A percentile compares a stretch with the other conserved stretches of the same genome.
phyloP scores from a whole-genome alignment of 2,113 vertebrate genomes.

The Candoia aspera region DNA sequence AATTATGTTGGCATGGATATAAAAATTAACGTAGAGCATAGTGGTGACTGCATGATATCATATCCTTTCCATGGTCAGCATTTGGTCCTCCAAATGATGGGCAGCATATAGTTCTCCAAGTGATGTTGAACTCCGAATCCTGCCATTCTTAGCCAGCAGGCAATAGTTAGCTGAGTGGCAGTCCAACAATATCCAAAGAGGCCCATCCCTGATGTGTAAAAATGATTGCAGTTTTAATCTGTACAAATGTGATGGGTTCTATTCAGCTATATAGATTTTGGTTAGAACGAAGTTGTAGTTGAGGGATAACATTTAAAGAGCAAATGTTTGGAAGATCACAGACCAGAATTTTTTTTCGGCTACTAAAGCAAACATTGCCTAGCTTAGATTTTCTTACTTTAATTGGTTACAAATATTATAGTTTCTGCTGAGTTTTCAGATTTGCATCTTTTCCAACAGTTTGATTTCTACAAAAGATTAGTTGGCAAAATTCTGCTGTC shows the following conservation, averaged over 20 bases:
- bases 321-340: not conserved
- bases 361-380: not conserved
- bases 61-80: too few relatives aligned
- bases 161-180: too few relatives aligned
- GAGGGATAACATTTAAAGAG: not conserved
- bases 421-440: not conserved
- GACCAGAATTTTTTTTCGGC: not conserved
- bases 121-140: too few relatives aligned
- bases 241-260: not conserved
- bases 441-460: not conserved
- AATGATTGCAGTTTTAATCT: not conserved
- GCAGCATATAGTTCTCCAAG: too few relatives aligned
- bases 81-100: too few relatives aligned
- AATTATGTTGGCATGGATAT: too few relatives aligned
- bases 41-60: too few relatives aligned
- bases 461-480: not conserved
- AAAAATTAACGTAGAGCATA: too few relatives aligned
- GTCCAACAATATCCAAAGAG: too few relatives aligned
- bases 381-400: not conserved
- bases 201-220: too few relatives aligned
- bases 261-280: not conserved
- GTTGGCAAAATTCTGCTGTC: not conserved
- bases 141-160: too few relatives aligned
- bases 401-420: not conserved
- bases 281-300: not conserved